phyloP scores from a whole-genome alignment of 1,140 invertebrate species.

The Chrysomallon squamiferum region DNA sequence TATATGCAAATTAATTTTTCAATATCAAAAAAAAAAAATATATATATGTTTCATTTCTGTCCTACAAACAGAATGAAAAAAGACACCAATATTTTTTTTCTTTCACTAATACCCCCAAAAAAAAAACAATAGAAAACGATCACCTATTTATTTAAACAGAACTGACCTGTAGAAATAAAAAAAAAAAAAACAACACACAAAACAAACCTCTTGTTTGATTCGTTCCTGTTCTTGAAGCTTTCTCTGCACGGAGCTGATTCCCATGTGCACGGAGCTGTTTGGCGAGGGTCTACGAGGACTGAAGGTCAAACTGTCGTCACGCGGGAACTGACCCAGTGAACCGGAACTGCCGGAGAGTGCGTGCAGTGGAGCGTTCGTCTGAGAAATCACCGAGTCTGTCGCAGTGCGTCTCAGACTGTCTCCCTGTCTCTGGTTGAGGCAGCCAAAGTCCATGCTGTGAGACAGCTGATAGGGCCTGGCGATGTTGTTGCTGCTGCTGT shows the following conservation, averaged over 20 bases:
- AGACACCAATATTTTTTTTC: too few relatives aligned
- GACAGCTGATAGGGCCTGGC: constrained; percentile 41
- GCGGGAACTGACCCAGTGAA: constrained; percentile 19
- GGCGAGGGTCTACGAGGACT: constrained; percentile 41
- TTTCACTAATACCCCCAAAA: too few relatives aligned
- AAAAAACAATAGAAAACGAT: too few relatives aligned
- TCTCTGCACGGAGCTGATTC: constrained; percentile 54
- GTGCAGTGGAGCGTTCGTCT: constrained; percentile 27
- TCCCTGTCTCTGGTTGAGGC: constrained; percentile 25
- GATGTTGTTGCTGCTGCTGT: neutral
- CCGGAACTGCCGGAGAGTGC: constrained; percentile 21
- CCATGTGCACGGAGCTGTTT: constrained; percentile 53
- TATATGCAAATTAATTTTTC: too few relatives aligned
- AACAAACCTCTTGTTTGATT: constrained; percentile 55
- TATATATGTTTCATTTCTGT: too few relatives aligned
- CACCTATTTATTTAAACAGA: too few relatives aligned
- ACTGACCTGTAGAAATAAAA: too few relatives aligned
- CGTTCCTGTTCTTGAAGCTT: constrained; percentile 56
- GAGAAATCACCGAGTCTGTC: constrained; percentile 54
- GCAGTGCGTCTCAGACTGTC: constrained; percentile 47
- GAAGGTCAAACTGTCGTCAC: constrained; percentile 37
- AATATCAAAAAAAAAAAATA: too few relatives aligned
- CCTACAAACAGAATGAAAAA: too few relatives aligned
- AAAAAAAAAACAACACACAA: too few relatives aligned
- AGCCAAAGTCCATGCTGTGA: constrained; percentile 52